These are phyloP conservation scores for Aphidius colemani DNA, from an alignment of 2,888 invertebrate genomes.

Conservation along the genomic window DNA sequence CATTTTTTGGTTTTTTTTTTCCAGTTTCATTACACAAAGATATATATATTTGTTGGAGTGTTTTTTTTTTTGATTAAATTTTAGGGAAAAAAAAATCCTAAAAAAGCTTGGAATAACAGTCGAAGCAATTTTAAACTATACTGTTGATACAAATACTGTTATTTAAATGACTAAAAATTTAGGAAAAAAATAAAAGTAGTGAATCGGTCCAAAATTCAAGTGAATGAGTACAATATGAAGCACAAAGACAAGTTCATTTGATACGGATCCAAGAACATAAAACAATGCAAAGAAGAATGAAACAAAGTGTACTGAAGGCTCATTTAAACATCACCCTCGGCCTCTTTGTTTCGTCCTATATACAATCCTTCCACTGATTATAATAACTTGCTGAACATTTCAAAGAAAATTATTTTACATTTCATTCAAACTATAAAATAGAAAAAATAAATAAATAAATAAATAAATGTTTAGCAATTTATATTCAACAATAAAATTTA, in stretches of 20 bases:
- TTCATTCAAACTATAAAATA: no score
- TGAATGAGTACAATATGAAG: conserved; percentile 15
- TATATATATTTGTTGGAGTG: no score
- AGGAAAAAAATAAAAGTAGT: conserved; percentile 5
- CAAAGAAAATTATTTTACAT: no score
- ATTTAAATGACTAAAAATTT: no score
- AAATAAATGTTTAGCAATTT: not conserved
- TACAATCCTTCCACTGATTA: no score
- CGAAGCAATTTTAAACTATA: no score
- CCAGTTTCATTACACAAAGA: no score
- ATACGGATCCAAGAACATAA: conserved; percentile 16
- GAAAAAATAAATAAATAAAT: not conserved
- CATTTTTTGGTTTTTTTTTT: no score
- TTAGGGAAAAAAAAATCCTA: no score
- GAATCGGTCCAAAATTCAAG: conserved; percentile 19
- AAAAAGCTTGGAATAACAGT: no score
- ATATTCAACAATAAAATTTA: no score
- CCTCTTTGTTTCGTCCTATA: not conserved
- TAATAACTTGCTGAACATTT: not conserved
- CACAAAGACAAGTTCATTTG: conserved; percentile 8
- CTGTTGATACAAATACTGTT: not conserved
- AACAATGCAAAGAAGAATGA: conserved; percentile 21
- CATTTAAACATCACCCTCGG: conserved; percentile 15
- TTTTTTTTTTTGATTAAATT: no score
- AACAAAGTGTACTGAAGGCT: conserved; percentile 18